phyloP scores from a whole-genome alignment of 2,113 vertebrate species.

The Pycnonotus jocosus region DNA sequence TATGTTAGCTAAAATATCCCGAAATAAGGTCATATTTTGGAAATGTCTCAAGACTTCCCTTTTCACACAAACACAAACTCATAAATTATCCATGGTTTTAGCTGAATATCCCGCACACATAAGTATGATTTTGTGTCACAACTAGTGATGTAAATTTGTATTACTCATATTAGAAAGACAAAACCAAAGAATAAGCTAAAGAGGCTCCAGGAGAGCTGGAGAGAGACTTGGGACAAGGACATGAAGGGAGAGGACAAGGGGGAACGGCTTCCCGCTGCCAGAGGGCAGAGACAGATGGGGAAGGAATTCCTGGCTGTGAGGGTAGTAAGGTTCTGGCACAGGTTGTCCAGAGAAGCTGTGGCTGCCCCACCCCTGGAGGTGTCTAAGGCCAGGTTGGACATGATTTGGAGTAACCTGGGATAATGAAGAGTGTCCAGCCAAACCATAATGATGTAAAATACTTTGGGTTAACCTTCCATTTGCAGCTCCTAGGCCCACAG shows the following conservation, averaged over 20 bases:
- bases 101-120: neutral
- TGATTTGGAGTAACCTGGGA: neutral
- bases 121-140: neutral
- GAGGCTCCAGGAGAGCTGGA: neutral
- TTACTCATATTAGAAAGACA: neutral
- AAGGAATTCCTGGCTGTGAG: fast-evolving
- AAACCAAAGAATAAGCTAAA: neutral
- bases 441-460: neutral
- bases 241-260: fast-evolving
- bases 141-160: neutral
- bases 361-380: neutral
- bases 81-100: neutral
- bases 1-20: neutral
- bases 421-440: neutral
- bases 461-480: neutral
- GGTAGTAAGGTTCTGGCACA: neutral
- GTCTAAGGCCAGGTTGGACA: fast-evolving
- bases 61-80: neutral
- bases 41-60: neutral
- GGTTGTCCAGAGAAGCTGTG: neutral
- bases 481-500: neutral
- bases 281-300: neutral
- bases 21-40: neutral
- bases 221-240: neutral
- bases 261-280: neutral